phyloP scores from a whole-genome alignment of 64 coral and sea anemone genomes.

The Hydrozoanthus tunicans region DNA sequence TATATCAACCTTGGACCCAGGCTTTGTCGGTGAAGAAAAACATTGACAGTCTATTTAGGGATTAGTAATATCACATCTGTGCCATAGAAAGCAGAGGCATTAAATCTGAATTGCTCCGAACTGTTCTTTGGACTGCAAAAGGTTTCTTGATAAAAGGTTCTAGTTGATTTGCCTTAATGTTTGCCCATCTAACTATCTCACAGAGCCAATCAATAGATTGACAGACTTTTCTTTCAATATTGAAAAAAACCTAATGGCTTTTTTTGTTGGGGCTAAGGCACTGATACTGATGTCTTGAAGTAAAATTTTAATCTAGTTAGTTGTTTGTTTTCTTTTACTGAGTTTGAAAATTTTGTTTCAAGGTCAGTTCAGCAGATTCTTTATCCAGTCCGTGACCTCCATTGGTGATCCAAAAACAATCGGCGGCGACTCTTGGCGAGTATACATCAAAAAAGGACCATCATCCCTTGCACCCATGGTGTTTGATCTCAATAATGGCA shows the following conservation, averaged over 20 bases:
- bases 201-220: too few relatives aligned
- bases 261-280: background rate
- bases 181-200: too few relatives aligned
- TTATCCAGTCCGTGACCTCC: constrained; percentile 66
- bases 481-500: constrained; percentile 68
- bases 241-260: too few relatives aligned
- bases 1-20: background rate
- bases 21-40: background rate
- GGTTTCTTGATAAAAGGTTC: too few relatives aligned
- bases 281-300: background rate
- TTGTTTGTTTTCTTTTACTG: background rate
- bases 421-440: constrained; percentile 77
- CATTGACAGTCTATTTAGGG: too few relatives aligned
- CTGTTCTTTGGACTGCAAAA: too few relatives aligned
- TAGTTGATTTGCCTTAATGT: too few relatives aligned
- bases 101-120: too few relatives aligned
- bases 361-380: constrained; percentile 81
- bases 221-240: too few relatives aligned
- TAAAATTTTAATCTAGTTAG: background rate
- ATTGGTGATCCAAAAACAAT: constrained; percentile 35
- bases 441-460: constrained; percentile 80
- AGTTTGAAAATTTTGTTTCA: background rate
- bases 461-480: constrained; percentile 69
- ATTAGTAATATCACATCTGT: too few relatives aligned
- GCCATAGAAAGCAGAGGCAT: background rate